phyloP scores from a whole-genome alignment of 2,113 vertebrate species.

The Helogale parvula region DNA sequence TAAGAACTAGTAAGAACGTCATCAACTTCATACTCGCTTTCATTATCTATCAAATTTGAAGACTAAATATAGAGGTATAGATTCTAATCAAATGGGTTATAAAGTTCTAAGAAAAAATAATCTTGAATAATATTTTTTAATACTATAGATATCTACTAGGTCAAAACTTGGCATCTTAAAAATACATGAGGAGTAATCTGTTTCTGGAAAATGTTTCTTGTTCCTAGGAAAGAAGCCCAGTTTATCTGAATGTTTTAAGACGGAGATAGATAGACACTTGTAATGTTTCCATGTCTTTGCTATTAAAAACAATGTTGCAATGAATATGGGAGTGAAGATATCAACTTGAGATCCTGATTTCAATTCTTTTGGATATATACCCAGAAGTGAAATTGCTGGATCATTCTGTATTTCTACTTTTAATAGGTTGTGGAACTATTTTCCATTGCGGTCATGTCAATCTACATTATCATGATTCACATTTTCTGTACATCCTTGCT shows the following conservation, averaged over 20 bases:
- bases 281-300: too few relatives aligned
- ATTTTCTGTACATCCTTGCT: neutral
- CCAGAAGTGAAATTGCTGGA: neutral
- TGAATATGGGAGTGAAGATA: too few relatives aligned
- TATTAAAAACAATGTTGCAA: too few relatives aligned
- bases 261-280: too few relatives aligned
- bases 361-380: neutral
- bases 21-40: neutral
- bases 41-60: neutral
- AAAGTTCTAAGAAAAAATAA: neutral
- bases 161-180: neutral
- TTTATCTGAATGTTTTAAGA: neutral
- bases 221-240: fast-evolving
- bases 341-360: too few relatives aligned
- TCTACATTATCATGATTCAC: neutral
- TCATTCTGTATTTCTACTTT: neutral
- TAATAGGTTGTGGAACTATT: neutral
- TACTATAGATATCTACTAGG: neutral
- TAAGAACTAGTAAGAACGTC: neutral
- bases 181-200: neutral
- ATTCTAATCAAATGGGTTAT: neutral
- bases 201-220: neutral
- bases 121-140: neutral
- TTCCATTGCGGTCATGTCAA: neutral
- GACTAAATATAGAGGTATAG: neutral